Conservation (phyloP, 2,888 invertebrate genomes). For the Hecatera dysodea region DNA sequence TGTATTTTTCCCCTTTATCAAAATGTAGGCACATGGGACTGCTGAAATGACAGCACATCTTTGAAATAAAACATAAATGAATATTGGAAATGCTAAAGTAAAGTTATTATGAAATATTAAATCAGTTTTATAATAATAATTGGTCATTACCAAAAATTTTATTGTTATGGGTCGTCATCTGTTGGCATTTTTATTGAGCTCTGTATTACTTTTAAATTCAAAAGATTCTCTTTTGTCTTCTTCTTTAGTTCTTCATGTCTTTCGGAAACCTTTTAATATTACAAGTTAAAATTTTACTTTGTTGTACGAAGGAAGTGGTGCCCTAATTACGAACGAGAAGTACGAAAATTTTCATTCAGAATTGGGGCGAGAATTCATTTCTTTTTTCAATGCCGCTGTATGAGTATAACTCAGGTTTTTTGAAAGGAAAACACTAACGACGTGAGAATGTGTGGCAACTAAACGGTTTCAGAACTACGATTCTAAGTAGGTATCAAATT, state of each 20-base stretch:
- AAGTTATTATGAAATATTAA: slow-evolving; percentile 2
- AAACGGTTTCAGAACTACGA: background rate
- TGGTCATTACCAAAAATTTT: slow-evolving; percentile 1
- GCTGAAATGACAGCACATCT: background rate
- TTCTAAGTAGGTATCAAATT: background rate
- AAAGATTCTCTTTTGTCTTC: slow-evolving; percentile 28
- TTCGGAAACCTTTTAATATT: slow-evolving; percentile 51
- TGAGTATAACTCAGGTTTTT: background rate
- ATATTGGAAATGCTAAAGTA: background rate
- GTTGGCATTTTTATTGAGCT: slow-evolving; percentile 2
- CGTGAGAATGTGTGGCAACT: too few species aligned
- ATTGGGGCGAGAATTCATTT: background rate
- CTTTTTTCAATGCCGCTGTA: slow-evolving; percentile 4
- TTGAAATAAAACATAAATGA: background rate
- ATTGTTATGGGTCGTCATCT: slow-evolving; percentile 1
- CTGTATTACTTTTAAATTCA: slow-evolving; percentile 33
- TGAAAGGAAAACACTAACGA: background rate
- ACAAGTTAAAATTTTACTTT: slow-evolving; percentile 34
- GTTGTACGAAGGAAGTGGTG: slow-evolving; percentile 39
- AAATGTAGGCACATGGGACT: background rate
- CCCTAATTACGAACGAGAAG: slow-evolving; percentile 31
- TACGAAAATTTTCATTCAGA: slow-evolving; percentile 33
- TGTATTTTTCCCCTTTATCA: background rate
- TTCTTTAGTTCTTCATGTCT: slow-evolving; percentile 34
- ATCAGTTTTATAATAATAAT: slow-evolving; percentile 24